Evolutionary conservation across 2,888 invertebrate species (phyloP).

Genomic region (Lacanobia wlatinum): DNA sequence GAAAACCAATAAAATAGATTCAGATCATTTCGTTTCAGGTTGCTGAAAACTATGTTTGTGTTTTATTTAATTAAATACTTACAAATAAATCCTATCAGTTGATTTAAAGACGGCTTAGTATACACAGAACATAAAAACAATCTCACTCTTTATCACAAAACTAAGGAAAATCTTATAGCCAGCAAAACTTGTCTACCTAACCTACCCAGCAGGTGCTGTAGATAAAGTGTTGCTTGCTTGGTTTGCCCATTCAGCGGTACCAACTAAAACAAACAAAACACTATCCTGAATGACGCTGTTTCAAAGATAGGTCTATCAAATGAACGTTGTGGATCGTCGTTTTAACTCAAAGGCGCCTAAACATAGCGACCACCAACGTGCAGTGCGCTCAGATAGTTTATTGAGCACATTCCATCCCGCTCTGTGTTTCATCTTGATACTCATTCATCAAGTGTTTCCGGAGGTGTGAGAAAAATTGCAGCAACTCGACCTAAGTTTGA

Average conservation of each 20-base stretch:
- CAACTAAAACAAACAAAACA: conserved; percentile 44
- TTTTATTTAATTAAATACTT: no score
- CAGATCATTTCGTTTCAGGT: not conserved
- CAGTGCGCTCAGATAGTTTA: conserved; percentile 53
- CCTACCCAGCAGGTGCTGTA: no score
- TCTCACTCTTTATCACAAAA: not conserved
- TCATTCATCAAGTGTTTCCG: conserved; percentile 61
- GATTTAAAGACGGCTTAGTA: not conserved
- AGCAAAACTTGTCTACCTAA: not conserved
- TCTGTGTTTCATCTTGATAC: conserved; percentile 56
- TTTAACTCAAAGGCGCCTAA: conserved; percentile 61
- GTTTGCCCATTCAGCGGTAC: conserved; percentile 5
- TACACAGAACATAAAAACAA: not conserved
- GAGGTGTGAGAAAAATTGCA: conserved; percentile 54
- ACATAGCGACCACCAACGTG: conserved; percentile 54
- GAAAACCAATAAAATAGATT: not conserved
- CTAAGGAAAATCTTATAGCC: no score
- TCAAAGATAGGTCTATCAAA: conserved; percentile 45
- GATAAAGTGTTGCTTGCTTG: no score
- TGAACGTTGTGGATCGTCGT: conserved; percentile 36
- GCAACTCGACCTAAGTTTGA: conserved; percentile 18
- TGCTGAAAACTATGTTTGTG: not conserved
- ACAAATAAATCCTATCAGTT: not conserved
- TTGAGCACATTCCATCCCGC: conserved; percentile 55
- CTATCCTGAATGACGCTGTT: conserved; percentile 12